Conservation (phyloP, 2,113 vertebrate species). For the Labeo catla region DNA sequence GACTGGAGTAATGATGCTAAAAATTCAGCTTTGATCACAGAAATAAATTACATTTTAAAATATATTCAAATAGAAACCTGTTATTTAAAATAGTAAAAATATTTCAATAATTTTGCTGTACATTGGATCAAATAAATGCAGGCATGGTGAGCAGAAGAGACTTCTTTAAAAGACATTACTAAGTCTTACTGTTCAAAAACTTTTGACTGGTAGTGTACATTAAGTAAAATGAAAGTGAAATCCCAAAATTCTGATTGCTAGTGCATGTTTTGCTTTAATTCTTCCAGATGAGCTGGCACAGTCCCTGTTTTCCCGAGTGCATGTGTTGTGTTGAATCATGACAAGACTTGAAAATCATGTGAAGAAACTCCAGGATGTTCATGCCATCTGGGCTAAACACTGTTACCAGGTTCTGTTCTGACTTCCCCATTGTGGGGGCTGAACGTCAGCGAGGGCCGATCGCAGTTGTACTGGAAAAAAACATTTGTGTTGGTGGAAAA, state of each 20-base stretch:
- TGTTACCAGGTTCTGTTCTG: constrained; percentile 68
- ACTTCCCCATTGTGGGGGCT: constrained; percentile 74
- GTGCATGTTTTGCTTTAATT: neutral
- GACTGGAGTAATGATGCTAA: no score
- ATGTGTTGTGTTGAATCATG: neutral
- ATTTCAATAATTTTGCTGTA: no score
- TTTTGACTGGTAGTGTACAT: neutral
- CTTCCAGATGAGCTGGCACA: neutral
- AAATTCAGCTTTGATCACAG: no score
- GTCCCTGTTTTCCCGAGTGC: neutral
- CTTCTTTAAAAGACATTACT: no score
- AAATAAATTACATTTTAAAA: no score
- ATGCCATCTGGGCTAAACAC: constrained; percentile 70
- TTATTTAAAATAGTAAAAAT: no score
- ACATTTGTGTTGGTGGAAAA: constrained; percentile 77
- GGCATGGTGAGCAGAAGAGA: no score
- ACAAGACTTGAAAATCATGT: neutral
- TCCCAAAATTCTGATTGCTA: neutral
- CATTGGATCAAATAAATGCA: no score
- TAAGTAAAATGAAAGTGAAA: neutral
- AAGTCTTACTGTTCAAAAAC: no score
- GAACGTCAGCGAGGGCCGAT: constrained; percentile 71
- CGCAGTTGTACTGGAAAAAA: constrained; percentile 80
- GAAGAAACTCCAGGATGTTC: constrained; percentile 59
- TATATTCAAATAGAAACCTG: no score